Conservation (phyloP, 2,113 vertebrate species). For the Ailurus styani region DNA sequence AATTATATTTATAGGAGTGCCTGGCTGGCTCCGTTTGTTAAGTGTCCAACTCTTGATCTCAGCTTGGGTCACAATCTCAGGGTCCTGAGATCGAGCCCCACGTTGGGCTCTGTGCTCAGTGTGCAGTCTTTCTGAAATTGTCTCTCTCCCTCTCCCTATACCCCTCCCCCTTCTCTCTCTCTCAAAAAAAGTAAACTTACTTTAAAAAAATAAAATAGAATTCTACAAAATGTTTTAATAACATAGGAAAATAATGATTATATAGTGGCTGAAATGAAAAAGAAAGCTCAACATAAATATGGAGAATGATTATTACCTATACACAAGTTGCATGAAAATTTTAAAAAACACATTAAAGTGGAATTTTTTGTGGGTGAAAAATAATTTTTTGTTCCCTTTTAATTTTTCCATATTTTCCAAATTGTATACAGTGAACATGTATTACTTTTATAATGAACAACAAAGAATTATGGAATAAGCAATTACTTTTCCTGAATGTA, state of each 20-base stretch:
- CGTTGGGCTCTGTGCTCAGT: background rate
- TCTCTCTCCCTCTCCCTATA: background rate
- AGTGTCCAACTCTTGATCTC: background rate
- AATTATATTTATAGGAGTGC: background rate
- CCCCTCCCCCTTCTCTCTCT: background rate
- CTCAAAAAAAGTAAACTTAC: background rate
- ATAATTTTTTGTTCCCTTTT: background rate
- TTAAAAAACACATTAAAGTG: background rate
- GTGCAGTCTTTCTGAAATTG: background rate
- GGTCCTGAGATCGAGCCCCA: background rate
- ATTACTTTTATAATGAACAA: conserved; percentile 14
- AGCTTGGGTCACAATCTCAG: background rate
- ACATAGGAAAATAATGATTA: conserved; percentile 3
- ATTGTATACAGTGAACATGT: background rate
- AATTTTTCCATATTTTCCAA: conserved; percentile 21
- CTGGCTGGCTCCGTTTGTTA: background rate
- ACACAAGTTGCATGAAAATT: background rate
- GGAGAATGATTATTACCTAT: background rate
- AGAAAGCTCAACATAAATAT: background rate
- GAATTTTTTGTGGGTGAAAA: conserved; percentile 5
- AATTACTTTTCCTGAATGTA: background rate
- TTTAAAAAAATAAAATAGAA: background rate
- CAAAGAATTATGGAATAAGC: background rate
- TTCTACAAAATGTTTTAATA: conserved; percentile 15
- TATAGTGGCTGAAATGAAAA: background rate